Evolutionary conservation across 2,797 vertebrate genomes (phyloP).

Genomic region (Cephalopachus bancanus): DNA sequence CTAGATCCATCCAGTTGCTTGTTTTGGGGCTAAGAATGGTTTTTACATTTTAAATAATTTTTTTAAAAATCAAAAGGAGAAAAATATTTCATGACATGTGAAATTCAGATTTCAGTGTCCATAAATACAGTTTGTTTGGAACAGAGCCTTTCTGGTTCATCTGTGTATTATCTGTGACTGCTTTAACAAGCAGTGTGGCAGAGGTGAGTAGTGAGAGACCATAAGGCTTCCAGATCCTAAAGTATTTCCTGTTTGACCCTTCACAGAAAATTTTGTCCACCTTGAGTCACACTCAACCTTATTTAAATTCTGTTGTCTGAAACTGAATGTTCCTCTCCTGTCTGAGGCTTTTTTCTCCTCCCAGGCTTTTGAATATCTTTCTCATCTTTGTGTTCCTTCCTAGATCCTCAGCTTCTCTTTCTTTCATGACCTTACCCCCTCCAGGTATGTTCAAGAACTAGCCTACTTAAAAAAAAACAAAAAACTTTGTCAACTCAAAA

Average conservation of each 20-base stretch:
- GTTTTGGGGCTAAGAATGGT: not conserved
- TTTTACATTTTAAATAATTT: not conserved
- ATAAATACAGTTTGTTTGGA: not conserved
- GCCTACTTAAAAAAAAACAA: not conserved
- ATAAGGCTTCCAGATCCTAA: not conserved
- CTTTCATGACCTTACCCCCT: not conserved
- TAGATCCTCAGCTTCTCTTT: not conserved
- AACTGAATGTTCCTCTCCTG: not conserved
- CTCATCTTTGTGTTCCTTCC: not conserved
- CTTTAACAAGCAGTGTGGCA: not conserved
- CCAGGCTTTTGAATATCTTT: not conserved
- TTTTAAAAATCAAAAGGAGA: conserved; percentile 33
- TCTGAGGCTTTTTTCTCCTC: not conserved
- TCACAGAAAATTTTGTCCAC: not conserved
- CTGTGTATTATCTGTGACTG: not conserved
- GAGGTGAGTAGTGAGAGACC: not conserved
- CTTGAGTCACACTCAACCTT: not conserved
- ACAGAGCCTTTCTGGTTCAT: not conserved
- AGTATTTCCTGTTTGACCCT: not conserved
- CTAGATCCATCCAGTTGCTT: not conserved
- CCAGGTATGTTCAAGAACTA: not conserved
- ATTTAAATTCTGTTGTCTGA: not conserved
- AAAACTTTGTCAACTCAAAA: not conserved
- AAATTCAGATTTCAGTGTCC: conserved; percentile 48
- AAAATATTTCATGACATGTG: not conserved